Percentiles rank a stretch among this genome's conserved stretches.
These are phyloP conservation scores for Nomia melanderi DNA, from an alignment of 1,140 invertebrate genomes.

Conservation along the genomic window DNA sequence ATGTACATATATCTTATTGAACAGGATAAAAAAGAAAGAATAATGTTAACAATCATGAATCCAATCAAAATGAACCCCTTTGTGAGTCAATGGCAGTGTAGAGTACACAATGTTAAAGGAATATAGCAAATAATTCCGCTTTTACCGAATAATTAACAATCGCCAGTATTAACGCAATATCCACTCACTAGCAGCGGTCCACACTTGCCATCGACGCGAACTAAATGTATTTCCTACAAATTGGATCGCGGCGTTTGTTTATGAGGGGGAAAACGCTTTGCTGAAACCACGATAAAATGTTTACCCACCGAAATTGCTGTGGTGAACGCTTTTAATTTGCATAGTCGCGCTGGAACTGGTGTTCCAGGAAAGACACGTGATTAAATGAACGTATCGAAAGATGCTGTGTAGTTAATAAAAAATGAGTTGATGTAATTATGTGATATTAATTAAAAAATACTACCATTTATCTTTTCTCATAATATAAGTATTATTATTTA, in stretches of 20 bases:
- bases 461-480: too few species aligned
- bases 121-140: neutral
- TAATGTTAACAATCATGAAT: neutral
- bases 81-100: too few species aligned
- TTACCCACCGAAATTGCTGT: conserved; percentile 43
- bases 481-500: too few species aligned
- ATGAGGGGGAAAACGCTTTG: conserved; percentile 58
- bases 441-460: too few species aligned
- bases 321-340: conserved; percentile 58
- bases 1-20: too few species aligned
- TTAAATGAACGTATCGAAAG: too few species aligned
- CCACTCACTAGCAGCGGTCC: conserved; percentile 3
- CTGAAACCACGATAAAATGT: conserved; percentile 51
- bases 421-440: too few species aligned
- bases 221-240: conserved; percentile 52
- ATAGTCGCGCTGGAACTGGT: conserved; percentile 27
- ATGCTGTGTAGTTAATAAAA: too few species aligned
- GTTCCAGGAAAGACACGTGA: too few species aligned
- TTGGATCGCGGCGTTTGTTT: conserved; percentile 59
- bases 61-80: neutral
- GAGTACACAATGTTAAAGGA: neutral
- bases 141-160: conserved; percentile 31
- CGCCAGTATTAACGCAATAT: neutral
- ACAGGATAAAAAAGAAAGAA: neutral
- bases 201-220: conserved; percentile 14